A percentile compares a stretch with the other conserved stretches of the same genome.
Evolutionary conservation across 2,113 vertebrate species (phyloP).

Genomic region (Catharus fuscescens): DNA sequence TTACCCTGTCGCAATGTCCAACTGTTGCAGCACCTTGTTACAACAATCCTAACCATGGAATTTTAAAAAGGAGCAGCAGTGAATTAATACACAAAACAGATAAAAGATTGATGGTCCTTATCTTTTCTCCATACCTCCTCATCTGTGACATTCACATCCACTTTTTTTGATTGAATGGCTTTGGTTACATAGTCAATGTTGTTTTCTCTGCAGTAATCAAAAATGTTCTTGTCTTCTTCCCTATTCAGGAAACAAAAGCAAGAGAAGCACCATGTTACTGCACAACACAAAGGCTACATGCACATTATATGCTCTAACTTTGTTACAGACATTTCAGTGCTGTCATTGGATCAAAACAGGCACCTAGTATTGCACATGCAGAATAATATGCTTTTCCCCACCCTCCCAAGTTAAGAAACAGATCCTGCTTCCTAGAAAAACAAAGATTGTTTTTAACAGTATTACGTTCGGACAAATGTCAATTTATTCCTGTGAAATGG

Average conservation of each 20-base stretch:
- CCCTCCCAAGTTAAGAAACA: not conserved
- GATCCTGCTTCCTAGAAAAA: not conserved
- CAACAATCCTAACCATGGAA: not conserved
- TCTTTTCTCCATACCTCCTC: conserved; percentile 86
- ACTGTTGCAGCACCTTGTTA: not conserved
- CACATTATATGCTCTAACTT: not conserved
- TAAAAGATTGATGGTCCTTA: not conserved
- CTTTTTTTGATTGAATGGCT: conserved; percentile 86
- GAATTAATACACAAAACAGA: conserved; percentile 1
- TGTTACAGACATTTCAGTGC: not conserved
- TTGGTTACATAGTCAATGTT: conserved; percentile 89
- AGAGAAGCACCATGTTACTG: conserved; percentile 21
- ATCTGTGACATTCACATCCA: conserved; percentile 90
- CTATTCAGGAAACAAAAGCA: conserved; percentile 73
- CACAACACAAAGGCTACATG: not conserved
- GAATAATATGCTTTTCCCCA: not conserved
- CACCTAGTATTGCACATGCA: not conserved
- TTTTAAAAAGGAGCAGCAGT: not conserved
- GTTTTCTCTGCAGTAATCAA: conserved; percentile 98
- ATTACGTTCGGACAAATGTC: not conserved
- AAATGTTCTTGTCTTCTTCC: conserved; percentile 98
- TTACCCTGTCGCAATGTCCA: not conserved
- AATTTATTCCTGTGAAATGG: not conserved
- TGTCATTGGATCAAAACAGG: not conserved
- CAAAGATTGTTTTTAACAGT: not conserved